Percentiles rank a stretch among this genome's conserved stretches.
Evolutionary conservation across 2,797 vertebrate species (phyloP).

Genomic region (Lepilemur ruficaudatus): DNA sequence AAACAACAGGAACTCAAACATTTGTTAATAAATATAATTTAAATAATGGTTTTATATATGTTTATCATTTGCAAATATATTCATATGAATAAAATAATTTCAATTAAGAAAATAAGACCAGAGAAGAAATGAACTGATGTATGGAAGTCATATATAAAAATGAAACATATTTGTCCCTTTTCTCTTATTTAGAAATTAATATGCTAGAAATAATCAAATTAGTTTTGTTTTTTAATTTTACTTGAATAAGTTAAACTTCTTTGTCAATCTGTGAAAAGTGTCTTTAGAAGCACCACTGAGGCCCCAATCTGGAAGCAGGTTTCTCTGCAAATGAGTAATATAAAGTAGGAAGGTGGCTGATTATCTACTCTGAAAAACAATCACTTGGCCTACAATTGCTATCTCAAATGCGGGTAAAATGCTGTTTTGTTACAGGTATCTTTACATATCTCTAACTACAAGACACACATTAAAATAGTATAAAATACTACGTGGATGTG

Average conservation of each 20-base stretch:
- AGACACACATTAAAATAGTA: neutral
- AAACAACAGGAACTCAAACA: neutral
- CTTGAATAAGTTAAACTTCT: neutral
- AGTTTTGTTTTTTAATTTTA: neutral
- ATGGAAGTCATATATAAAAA: neutral
- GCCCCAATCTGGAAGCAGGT: neutral
- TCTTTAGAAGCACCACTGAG: neutral
- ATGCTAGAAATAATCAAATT: neutral
- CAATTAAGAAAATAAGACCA: neutral
- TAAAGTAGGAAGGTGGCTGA: neutral
- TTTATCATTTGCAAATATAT: constrained; percentile 8
- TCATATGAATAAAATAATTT: neutral
- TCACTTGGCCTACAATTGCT: neutral
- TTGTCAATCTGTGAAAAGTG: neutral
- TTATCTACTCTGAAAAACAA: neutral
- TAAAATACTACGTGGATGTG: neutral
- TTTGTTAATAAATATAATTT: neutral
- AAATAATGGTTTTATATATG: neutral
- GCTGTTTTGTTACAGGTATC: neutral
- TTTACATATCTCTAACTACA: neutral
- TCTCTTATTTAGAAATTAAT: neutral
- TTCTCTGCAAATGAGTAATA: neutral
- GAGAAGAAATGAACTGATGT: neutral
- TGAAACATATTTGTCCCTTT: neutral
- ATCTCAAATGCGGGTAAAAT: neutral